Base-by-base conservation (phyloP, 2,113 vertebrate genomes). In the Platichthys flesus region DNA sequence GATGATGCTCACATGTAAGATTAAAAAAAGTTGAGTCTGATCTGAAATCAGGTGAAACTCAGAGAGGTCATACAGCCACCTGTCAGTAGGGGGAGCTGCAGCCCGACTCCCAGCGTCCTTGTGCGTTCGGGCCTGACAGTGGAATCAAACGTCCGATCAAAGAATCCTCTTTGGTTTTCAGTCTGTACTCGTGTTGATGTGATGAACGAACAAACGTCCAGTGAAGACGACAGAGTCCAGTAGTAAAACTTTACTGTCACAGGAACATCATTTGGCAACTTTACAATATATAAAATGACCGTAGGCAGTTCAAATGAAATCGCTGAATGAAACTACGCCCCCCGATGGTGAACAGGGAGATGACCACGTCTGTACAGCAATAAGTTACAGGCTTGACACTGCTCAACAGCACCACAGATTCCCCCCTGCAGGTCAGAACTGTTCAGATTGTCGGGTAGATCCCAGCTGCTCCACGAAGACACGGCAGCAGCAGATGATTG, bases 131-230 rank as follows among this genome's bases (percentile, higher is more conserved):
- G 40, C 40, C 40, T 42, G 40, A 51, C 47, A 51, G 47, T 16
- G 15, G 45, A 16, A 47, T 37, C 45, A 16, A 16, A 16, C 0
- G 10, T 28, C 49, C 68, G 37, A 40, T 74, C 18, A 61, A 45
- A 57, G 40, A 56, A 68, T 66, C 9, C 5, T 85, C 83, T 89
- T 88, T 89, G 85, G 86, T 81, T 51, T 83, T 87, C 52, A 72
- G 74, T 77, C 81, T 75, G 78, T 62, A 67, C 45, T 51, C 52
- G 47, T 51, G 47, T 51, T 8, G 47, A 51, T 51, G 47, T 0
- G 18, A 51, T 51, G 47, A 20, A 49, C 6, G 47, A 18, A 42
- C 9, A 3, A 42, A 72, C 45, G 45, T 78, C 23, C 45, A 51
- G 67, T 62, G 57, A 68, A 63, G 51, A 79, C 18, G 78, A 71